Evolutionary conservation across 2,113 vertebrate species (phyloP).

Genomic region (Lepisosteus osseus): DNA sequence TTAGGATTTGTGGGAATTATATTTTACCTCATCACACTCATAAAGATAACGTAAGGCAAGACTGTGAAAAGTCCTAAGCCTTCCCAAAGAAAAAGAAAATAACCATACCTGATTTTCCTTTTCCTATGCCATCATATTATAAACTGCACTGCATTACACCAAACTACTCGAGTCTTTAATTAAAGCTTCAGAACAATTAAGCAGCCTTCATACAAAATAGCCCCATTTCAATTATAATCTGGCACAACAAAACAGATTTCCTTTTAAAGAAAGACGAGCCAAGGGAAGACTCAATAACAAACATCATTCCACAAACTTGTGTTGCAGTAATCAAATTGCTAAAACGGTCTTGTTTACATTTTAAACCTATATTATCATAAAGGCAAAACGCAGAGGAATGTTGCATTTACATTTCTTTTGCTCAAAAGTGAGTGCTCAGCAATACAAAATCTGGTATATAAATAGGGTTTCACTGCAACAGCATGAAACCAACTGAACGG

Average conservation of each 20-base stretch:
- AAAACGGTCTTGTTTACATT: slow-evolving; percentile 69
- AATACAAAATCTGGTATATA: slow-evolving; percentile 64
- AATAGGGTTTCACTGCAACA: slow-evolving; percentile 58
- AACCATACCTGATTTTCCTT: not conserved
- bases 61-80: too few relatives aligned
- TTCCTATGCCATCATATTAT: not conserved
- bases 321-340: slow-evolving; percentile 55
- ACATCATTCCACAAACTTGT: slow-evolving; percentile 42
- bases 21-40: too few relatives aligned
- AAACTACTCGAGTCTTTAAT: not conserved
- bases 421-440: slow-evolving; percentile 48
- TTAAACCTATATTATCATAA: slow-evolving; percentile 61
- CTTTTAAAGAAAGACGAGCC: slow-evolving; percentile 3
- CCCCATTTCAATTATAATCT: slow-evolving; percentile 36
- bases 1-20: too few relatives aligned
- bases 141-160: not conserved
- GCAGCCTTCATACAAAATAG: slow-evolving; percentile 3
- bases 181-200: not conserved
- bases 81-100: not conserved
- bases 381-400: slow-evolving; percentile 53
- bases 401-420: slow-evolving; percentile 42
- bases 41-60: too few relatives aligned
- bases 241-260: slow-evolving; percentile 21
- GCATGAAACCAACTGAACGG: slow-evolving; percentile 59
- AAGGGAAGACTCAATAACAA: slow-evolving; percentile 18